Base-by-base conservation (phyloP, 1,140 invertebrate species). In the Euura saliciscinereae region DNA sequence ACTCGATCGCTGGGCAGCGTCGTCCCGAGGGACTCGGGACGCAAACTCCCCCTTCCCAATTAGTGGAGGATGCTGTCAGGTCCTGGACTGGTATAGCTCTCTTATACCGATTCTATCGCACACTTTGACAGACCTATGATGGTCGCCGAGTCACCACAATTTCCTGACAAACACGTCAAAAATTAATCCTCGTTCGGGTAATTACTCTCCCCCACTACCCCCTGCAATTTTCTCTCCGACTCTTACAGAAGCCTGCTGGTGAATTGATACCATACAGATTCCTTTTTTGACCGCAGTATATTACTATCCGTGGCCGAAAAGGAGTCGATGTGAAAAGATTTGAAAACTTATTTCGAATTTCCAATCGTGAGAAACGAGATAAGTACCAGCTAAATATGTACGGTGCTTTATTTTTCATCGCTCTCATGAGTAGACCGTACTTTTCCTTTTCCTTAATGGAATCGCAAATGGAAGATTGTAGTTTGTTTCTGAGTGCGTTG, bases 401-500 rank as follows among this genome's bases (percentile, higher is more conserved):
- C 5, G 51, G 51, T 59, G 51, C 51, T 59, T 11, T 59, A 59
- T 59, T 59, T 59, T 28, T 28, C 28, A 28, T 28, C 28, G 28
- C 28, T 28, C 0, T 28, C 28, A 28, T 28, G 28, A 28, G 28
- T 28, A 28, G 28, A 28, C 28, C 28, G 28, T 28, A 28, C 0
- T 28, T 28, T 28, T 59, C 51, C 0, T 28, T 28, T 28, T 59
- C 51, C 51, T n/a, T 59, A 59, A 59, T 59, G 51, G 51, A 59
- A 59, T 59, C 51, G 8, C 51, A 59, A 59, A 59, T 59, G 51
- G 51, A 59, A 59, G 13, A 59, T 59, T 11, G 51, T 59, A 59
- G 51, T 59, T 59, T 59, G 51, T n/a, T 59, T 59, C 51, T 59
- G 6, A 59, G 51, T 59, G 51, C 6, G 51, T 59, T 59, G 51